Percentiles rank a stretch among this genome's conserved stretches.
Evolutionary conservation across 2,888 invertebrate species (phyloP).

Genomic region (Tachystola acroxantha): DNA sequence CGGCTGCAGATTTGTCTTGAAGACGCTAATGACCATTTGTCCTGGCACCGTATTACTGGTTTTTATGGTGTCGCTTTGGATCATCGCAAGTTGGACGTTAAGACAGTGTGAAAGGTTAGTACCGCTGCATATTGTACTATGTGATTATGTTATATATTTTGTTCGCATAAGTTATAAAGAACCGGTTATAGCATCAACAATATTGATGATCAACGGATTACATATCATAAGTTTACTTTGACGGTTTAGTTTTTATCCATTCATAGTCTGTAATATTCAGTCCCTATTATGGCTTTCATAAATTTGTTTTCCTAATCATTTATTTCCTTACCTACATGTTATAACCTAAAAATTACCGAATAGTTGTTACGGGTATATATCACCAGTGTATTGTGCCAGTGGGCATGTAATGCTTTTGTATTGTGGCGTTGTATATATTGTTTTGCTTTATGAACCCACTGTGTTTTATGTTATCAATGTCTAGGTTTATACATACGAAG

Average conservation of each 20-base stretch:
- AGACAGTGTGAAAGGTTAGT: slow-evolving; percentile 98
- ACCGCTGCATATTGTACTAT: slow-evolving; percentile 23
- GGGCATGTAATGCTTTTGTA: slow-evolving; percentile 72
- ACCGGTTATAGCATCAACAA: no score
- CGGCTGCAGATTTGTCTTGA: slow-evolving; percentile 89
- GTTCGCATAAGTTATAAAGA: no score
- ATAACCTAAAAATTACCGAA: slow-evolving; percentile 17
- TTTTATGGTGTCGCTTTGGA: slow-evolving; percentile 99
- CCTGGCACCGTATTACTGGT: slow-evolving; percentile 98
- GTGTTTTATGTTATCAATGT: slow-evolving; percentile 54
- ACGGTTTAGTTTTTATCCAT: no score
- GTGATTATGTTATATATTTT: no score
- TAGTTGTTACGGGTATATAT: slow-evolving; percentile 23
- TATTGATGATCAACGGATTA: no score
- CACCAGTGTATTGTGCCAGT: slow-evolving; percentile 58
- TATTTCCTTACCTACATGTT: slow-evolving; percentile 33
- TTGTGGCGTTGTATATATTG: slow-evolving; percentile 63
- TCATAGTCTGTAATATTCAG: no score
- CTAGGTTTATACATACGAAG: slow-evolving; percentile 39
- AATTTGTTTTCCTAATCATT: slow-evolving; percentile 36
- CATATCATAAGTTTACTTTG: no score
- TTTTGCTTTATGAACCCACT: slow-evolving; percentile 60
- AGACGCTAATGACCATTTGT: slow-evolving; percentile 99
- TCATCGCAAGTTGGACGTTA: slow-evolving; percentile 99
- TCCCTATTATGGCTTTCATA: slow-evolving; percentile 48